These are phyloP conservation scores for Balanococcus diminutus DNA, from an alignment of 2,888 invertebrate genomes.

Conservation along the genomic window DNA sequence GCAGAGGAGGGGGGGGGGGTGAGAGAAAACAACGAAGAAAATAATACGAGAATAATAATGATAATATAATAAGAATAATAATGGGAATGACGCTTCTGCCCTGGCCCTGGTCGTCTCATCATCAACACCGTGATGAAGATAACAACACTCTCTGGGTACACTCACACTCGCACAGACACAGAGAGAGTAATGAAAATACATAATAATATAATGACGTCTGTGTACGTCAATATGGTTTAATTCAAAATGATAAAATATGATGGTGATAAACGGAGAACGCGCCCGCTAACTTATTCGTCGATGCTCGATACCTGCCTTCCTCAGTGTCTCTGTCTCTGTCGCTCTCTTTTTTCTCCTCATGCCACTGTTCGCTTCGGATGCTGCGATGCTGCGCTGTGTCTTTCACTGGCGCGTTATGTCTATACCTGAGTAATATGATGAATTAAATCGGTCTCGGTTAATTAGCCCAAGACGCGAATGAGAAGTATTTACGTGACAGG, in stretches of 20 bases:
- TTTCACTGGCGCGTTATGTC: constrained; percentile 35
- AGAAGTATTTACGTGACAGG: constrained; percentile 52
- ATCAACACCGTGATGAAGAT: constrained; percentile 33
- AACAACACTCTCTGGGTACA: neutral
- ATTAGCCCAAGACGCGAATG: constrained; percentile 54
- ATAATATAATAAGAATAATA: constrained; percentile 45
- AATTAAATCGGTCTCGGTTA: constrained; percentile 55
- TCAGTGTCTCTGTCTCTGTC: neutral
- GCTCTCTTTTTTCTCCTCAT: neutral
- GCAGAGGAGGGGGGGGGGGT: neutral
- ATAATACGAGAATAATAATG: constrained; percentile 50
- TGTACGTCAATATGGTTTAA: constrained; percentile 50
- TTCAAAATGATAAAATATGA: constrained; percentile 52
- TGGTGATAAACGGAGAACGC: constrained; percentile 54
- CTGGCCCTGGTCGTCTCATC: too few relatives aligned
- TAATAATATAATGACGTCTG: constrained; percentile 54
- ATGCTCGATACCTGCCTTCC: neutral
- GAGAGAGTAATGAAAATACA: constrained; percentile 42
- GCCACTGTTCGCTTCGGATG: too few relatives aligned
- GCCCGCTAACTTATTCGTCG: constrained; percentile 24
- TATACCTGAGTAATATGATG: constrained; percentile 51
- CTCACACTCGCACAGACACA: neutral
- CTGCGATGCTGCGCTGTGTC: neutral
- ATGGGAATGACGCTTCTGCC: neutral
- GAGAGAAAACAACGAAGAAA: neutral